Evolutionary conservation across 2,888 invertebrate genomes (phyloP).

Genomic region (Acanthosoma haemorrhoidale): DNA sequence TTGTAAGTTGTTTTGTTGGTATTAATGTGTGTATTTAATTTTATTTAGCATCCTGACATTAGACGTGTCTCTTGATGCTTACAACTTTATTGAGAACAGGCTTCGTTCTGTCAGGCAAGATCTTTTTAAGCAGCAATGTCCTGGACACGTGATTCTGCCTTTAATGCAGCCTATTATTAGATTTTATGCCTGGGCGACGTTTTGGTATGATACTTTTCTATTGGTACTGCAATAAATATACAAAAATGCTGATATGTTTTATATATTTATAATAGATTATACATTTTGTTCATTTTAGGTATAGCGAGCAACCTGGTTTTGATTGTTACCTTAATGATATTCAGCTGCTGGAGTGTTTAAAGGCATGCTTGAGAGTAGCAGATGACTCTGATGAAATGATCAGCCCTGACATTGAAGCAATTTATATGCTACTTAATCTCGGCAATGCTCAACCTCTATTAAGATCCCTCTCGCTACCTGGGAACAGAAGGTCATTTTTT

Average conservation of each 20-base stretch:
- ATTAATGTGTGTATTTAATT: too few species aligned
- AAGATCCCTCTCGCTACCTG: conserved; percentile 51
- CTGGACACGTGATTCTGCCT: conserved; percentile 50
- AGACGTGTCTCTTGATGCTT: conserved; percentile 51
- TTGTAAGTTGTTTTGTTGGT: neutral
- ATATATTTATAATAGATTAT: neutral
- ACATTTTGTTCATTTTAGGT: conserved; percentile 49
- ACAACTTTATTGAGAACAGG: conserved; percentile 72
- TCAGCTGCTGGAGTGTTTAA: conserved; percentile 66
- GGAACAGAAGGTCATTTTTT: conserved; percentile 46
- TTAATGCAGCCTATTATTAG: conserved; percentile 69
- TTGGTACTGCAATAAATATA: conserved; percentile 13
- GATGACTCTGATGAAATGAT: conserved; percentile 45
- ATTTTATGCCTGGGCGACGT: conserved; percentile 66
- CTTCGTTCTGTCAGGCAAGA: conserved; percentile 72
- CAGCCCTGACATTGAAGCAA: conserved; percentile 55
- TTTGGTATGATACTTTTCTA: conserved; percentile 52
- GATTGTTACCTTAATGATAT: conserved; percentile 65
- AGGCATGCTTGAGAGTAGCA: conserved; percentile 57
- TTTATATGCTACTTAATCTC: conserved; percentile 63
- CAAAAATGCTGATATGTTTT: neutral
- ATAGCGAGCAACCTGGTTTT: conserved; percentile 53
- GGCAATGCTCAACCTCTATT: conserved; percentile 54
- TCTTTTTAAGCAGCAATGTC: conserved; percentile 65
- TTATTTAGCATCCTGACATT: conserved; percentile 47